Conservation (phyloP, 1,140 invertebrate species). For the Acyrthosiphon pisum region DNA sequence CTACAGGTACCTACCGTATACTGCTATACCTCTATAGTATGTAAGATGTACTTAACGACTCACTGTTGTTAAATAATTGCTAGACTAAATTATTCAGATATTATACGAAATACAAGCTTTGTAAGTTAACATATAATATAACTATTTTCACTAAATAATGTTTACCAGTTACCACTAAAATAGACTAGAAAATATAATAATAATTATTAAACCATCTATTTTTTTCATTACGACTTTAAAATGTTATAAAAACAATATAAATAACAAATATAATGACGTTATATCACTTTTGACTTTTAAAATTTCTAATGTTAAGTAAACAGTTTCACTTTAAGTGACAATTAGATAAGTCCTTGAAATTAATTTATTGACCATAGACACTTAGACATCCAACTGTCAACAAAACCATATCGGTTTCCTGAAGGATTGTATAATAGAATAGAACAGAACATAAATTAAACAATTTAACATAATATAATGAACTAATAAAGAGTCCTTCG, state of each 20-base stretch:
- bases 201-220: not conserved
- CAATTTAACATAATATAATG: conserved; percentile 9
- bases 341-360: conserved; percentile 44
- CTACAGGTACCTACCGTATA: no score
- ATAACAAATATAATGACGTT: not conserved
- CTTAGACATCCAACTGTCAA: not conserved
- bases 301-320: conserved; percentile 40
- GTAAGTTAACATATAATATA: not conserved
- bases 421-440: conserved; percentile 9
- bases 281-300: not conserved
- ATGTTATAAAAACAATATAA: not conserved
- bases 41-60: not conserved
- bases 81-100: not conserved
- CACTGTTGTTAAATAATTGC: not conserved
- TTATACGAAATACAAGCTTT: not conserved
- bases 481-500: conserved; percentile 1
- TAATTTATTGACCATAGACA: conserved; percentile 4
- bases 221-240: not conserved
- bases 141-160: not conserved
- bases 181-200: not conserved
- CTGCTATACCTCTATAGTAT: no score
- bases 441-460: not conserved
- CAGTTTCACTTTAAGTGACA: conserved; percentile 6
- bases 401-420: conserved; percentile 22
- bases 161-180: not conserved